These are phyloP conservation scores for Neoitamus cyanurus DNA, from an alignment of 2,888 invertebrate species.

Conservation along the genomic window DNA sequence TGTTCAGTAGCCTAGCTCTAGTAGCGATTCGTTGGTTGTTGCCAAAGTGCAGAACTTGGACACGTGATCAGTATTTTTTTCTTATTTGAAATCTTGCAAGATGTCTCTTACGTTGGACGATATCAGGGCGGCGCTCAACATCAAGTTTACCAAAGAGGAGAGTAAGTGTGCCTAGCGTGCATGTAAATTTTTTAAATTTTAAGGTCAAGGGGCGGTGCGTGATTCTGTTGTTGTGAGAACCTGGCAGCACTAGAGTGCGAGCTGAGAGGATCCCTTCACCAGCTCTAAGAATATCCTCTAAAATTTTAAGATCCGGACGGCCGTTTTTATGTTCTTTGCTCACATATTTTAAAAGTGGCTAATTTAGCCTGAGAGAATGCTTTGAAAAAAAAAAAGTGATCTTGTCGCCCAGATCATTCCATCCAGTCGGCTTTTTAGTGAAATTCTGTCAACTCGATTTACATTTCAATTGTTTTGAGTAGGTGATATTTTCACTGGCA, in stretches of 20 bases:
- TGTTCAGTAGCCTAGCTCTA: neutral
- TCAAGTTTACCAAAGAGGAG: constrained; percentile 52
- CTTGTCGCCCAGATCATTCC: neutral
- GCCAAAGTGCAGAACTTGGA: neutral
- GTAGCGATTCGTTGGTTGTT: neutral
- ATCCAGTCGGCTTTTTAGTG: neutral
- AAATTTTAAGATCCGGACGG: neutral
- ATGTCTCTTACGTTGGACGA: constrained; percentile 50
- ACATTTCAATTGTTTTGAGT: neutral
- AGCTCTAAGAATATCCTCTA: neutral
- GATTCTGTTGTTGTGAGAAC: neutral
- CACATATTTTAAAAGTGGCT: neutral
- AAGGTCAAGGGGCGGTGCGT: neutral
- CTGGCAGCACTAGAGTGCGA: neutral
- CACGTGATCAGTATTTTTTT: constrained; percentile 38
- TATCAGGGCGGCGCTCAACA: constrained; percentile 50
- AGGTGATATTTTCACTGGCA: neutral
- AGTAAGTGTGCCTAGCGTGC: constrained; percentile 50
- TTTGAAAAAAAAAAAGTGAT: neutral
- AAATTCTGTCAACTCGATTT: neutral
- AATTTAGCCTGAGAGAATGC: neutral
- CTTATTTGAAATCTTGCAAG: neutral
- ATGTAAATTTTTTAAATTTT: neutral
- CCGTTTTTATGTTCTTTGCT: neutral
- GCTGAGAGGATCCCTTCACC: neutral